Base-by-base conservation (phyloP, 2,888 invertebrate genomes). In the Clusia tigrina region DNA sequence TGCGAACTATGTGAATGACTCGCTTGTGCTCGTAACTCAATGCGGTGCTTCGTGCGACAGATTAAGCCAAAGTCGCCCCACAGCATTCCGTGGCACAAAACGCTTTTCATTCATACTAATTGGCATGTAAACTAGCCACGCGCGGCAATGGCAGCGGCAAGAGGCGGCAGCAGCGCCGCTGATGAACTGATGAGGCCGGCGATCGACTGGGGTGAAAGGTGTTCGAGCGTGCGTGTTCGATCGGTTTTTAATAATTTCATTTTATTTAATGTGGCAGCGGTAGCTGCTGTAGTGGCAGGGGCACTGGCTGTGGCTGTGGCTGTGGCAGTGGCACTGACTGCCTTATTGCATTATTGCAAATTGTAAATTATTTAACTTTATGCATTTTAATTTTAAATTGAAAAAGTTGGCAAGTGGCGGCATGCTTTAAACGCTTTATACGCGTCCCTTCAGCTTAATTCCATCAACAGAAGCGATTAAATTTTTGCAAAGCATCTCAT, bases 281-380 rank as follows among this genome's bases (percentile, higher is more conserved):
- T 22, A n/a, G 9, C 20, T 42, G n/a, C n/a, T 20, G 3, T 48
- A 20, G 5, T 48, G 18, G 20, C 15, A 48, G 18, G 18, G 10
- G 10, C 10, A 6, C 5, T 32, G 32, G 32, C 32, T 32, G 32
- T 32, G 32, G 32, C 5, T 9, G 32, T 32, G 12, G 32, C 12
- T 9, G 24, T 25, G 20, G 48, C 18, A 23, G 22, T 48, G 20
- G 37, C 17, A 51, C 42, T n/a, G 32, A 6, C 6, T 12, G 32
- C 12, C 58, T n/a, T 17, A n/a, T 26, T 17, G 18, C 37, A 58
- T 18, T 15, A 54, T 48, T 23, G 22, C 15, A 58, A 54, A 66
- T 66, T 59, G 62, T 59, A 63, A 66, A 68, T 68, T 68, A 66
- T 68, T 66, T 68, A 66, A 65, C 52, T 60, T 64, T 61, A 63